Conservation (phyloP, 2,797 vertebrate genomes). For the Tokudaia muenninki region DNA sequence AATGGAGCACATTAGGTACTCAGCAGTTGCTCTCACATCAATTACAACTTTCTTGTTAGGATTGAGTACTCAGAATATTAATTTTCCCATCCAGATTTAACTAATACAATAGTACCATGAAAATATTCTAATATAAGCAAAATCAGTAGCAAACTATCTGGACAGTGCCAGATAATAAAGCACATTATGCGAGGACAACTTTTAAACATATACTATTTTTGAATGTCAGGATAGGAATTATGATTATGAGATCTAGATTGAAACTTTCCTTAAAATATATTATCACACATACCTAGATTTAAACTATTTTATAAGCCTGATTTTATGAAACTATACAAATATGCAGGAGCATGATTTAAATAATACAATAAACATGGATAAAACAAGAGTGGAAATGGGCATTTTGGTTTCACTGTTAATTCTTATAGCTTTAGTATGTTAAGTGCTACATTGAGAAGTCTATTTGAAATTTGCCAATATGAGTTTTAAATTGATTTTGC, state of each 20-base stretch:
- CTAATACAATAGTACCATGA: not conserved
- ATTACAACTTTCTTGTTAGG: not conserved
- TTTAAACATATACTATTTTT: not conserved
- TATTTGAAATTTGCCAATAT: not conserved
- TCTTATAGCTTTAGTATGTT: not conserved
- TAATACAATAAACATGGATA: not conserved
- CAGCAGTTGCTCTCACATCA: conserved; percentile 12
- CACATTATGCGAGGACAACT: not conserved
- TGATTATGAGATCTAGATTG: not conserved
- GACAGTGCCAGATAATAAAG: not conserved
- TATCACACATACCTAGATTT: not conserved
- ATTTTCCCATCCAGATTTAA: not conserved
- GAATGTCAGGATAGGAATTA: not conserved
- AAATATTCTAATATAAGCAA: not conserved
- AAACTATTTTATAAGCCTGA: not conserved
- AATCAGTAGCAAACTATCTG: not conserved
- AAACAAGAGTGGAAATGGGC: not conserved
- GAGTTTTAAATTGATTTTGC: not conserved
- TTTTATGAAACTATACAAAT: not conserved
- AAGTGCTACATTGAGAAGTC: not conserved
- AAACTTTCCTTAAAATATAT: not conserved
- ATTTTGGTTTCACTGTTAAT: not conserved
- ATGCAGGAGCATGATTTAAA: not conserved
- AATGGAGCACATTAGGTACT: not conserved
- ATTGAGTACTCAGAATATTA: not conserved